Conservation (phyloP, 2,113 vertebrate species). For the Perognathus longimembris region DNA sequence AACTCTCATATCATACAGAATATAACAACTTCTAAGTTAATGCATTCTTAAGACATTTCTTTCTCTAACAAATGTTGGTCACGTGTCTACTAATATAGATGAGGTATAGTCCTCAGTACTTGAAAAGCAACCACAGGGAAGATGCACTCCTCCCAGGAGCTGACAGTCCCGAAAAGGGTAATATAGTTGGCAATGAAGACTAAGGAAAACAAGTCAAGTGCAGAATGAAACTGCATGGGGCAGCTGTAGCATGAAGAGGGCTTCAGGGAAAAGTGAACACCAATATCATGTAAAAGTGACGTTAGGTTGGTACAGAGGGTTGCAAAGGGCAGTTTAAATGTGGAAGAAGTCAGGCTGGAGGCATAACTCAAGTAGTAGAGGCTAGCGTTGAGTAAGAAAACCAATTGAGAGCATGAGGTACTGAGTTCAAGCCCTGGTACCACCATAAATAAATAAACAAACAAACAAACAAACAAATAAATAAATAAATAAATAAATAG, state of each 20-base stretch:
- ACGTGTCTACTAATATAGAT: background rate
- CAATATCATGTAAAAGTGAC: background rate
- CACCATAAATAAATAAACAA: no score
- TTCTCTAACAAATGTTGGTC: background rate
- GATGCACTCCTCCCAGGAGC: background rate
- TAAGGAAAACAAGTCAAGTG: background rate
- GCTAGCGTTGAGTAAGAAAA: no score
- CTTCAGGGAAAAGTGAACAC: background rate
- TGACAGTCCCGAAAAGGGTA: background rate
- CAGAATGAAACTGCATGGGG: rapidly evolving
- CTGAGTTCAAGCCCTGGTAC: no score
- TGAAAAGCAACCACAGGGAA: background rate
- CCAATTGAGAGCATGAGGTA: no score
- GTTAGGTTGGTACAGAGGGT: background rate
- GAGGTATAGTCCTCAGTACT: background rate
- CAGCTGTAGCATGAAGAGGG: background rate
- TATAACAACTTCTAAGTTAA: background rate
- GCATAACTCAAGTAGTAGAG: no score
- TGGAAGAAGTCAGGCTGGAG: no score
- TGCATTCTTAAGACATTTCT: background rate
- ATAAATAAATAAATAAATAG: no score
- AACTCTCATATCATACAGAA: background rate
- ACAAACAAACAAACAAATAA: no score
- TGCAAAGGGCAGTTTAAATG: background rate
- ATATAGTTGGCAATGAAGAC: background rate